Percentiles rank a stretch among this genome's conserved stretches.
These are phyloP conservation scores for Matsumyia berberina DNA, from an alignment of 2,888 invertebrate genomes.

Conservation along the genomic window DNA sequence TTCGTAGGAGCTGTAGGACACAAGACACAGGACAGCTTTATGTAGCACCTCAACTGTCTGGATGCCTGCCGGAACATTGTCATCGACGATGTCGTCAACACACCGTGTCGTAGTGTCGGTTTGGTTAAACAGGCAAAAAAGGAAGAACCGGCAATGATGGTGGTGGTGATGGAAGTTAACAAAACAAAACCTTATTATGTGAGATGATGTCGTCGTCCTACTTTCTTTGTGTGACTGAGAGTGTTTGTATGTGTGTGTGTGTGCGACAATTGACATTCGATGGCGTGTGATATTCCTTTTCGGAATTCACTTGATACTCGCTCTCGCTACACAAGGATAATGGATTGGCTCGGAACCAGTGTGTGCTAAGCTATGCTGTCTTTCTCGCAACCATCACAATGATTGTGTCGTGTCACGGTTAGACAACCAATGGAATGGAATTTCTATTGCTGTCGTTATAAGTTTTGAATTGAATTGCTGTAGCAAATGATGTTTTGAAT, in stretches of 20 bases:
- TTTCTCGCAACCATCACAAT: slow-evolving; percentile 38
- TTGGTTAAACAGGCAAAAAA: slow-evolving; percentile 1
- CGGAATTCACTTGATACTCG: slow-evolving; percentile 13
- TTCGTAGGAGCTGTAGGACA: slow-evolving; percentile 6
- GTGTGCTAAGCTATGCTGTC: slow-evolving; percentile 51
- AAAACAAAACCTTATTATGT: slow-evolving; percentile 63
- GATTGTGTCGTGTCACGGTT: slow-evolving; percentile 59
- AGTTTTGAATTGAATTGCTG: neutral
- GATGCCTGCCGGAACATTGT: slow-evolving; percentile 25
- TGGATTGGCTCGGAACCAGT: slow-evolving; percentile 31
- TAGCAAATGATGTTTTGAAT: slow-evolving; percentile 10
- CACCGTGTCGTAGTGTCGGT: neutral
- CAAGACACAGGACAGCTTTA: slow-evolving; percentile 10
- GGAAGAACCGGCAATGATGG: neutral
- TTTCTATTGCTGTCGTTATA: slow-evolving; percentile 19
- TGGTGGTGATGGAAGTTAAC: slow-evolving; percentile 43
- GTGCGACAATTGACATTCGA: slow-evolving; percentile 57
- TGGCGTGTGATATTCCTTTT: slow-evolving; percentile 48
- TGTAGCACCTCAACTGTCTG: slow-evolving; percentile 27
- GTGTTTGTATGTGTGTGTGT: neutral
- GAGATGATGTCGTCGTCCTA: slow-evolving; percentile 46
- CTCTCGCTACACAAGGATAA: slow-evolving; percentile 26
- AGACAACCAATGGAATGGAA: slow-evolving; percentile 12
- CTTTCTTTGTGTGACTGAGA: neutral
- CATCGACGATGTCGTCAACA: slow-evolving; percentile 5